Base-by-base conservation (phyloP, 2,888 invertebrate genomes). In the Spodoptera exigua region DNA sequence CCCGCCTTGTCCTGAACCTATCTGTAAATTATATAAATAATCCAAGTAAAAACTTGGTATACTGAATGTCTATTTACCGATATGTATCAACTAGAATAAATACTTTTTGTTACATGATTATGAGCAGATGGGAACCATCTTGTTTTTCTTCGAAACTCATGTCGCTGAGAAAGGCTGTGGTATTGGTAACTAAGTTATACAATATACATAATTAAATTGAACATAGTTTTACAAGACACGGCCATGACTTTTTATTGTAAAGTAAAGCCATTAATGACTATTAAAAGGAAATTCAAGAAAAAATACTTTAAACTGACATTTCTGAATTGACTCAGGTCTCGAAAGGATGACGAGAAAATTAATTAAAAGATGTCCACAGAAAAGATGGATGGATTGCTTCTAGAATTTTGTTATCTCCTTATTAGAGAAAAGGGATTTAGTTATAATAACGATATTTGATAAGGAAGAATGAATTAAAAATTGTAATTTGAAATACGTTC, bases 121-220 rank as follows among this genome's bases (percentile, higher is more conserved):
- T 54, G 65, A 64, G 65, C 65, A 65, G 65, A 44, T 65, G 65
- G 35, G n/a, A 21, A 7, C 32, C 36, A 48, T 64, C 12, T 63
- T 45, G 65, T 64, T 64, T 64, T 63, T 63, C 27, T 16, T 2
- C 13, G 9, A 47, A 3, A 1, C 14, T 11, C 4, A 12, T 36
- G 18, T 35, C 27, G 2, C 10, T 9, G 12, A 21, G 43, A 32
- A 36, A 43, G 37, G 37, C 27, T 35, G 27, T 13, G 41, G 35
- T 52, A 54, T 53, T 40, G 54, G 64, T 48, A 40, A 46, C 62
- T 13, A 37, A 37, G 18, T 48, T 35, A 21, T 39, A 18, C 53
- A 62, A 21, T 39, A 18, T 63, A 62, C 35, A 47, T 70, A 46
- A 62, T 69, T 62, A 39, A 47, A 47, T 51, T 36, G 34, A 12